Evolutionary conservation across 2,113 vertebrate species (phyloP).

Genomic region (Mastomys coucha): DNA sequence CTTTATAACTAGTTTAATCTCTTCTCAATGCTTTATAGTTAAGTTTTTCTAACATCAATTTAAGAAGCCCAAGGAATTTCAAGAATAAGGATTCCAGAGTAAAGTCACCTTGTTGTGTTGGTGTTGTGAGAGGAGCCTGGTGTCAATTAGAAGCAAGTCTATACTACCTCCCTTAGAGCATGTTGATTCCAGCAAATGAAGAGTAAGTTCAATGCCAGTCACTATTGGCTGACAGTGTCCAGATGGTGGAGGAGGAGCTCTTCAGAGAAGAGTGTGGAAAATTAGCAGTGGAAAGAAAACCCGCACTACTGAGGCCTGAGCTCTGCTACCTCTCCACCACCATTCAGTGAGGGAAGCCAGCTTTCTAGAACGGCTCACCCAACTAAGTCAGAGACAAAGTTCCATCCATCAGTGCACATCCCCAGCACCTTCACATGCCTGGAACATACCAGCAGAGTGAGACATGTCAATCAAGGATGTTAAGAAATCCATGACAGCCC

Average conservation of each 20-base stretch:
- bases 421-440: not conserved
- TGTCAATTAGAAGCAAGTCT: not conserved
- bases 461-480: not conserved
- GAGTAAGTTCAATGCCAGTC: not conserved
- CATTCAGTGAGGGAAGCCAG: not conserved
- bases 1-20: not conserved
- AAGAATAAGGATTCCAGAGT: not conserved
- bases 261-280: not conserved
- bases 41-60: not conserved
- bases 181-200: conserved; percentile 25
- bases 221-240: not conserved
- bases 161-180: not conserved
- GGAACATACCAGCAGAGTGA: not conserved
- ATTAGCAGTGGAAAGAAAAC: no score
- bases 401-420: not conserved
- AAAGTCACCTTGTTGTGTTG: not conserved
- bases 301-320: accelerated
- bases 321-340: not conserved
- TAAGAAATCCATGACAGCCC: not conserved
- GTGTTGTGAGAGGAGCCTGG: not conserved
- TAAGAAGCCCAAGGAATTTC: not conserved
- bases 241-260: not conserved
- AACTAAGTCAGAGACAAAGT: not conserved
- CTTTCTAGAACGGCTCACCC: not conserved
- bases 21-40: not conserved